A percentile compares a stretch with the other conserved stretches of the same genome.
Conservation (phyloP, 2,113 vertebrate species). For the Aplodontia rufa region DNA sequence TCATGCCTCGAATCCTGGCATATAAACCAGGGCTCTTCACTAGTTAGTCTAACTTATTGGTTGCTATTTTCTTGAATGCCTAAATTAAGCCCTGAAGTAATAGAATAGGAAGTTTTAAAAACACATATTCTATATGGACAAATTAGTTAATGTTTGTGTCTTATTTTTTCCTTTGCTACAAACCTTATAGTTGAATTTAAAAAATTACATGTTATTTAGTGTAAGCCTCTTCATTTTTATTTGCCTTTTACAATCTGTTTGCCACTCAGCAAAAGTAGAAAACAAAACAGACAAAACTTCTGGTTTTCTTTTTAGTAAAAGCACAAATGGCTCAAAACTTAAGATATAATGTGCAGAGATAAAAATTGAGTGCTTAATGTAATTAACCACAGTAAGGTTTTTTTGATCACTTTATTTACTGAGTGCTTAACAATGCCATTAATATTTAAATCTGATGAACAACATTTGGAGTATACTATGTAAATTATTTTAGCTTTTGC, state of each 20-base stretch:
- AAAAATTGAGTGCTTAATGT: conserved; percentile 40
- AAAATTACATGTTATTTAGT: neutral
- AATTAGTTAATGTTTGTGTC: neutral
- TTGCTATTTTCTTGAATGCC: neutral
- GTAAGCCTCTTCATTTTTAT: conserved; percentile 20
- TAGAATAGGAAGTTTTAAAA: neutral
- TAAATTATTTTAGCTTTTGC: conserved; percentile 34
- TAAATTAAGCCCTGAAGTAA: neutral
- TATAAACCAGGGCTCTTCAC: neutral
- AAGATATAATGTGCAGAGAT: conserved; percentile 11
- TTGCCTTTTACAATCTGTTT: neutral
- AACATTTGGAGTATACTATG: neutral
- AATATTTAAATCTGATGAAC: conserved; percentile 36
- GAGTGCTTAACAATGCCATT: conserved; percentile 14
- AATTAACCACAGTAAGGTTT: conserved; percentile 31
- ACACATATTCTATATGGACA: neutral
- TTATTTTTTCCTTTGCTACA: neutral
- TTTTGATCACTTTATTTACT: conserved; percentile 39
- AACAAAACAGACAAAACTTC: neutral
- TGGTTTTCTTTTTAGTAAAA: conserved; percentile 9
- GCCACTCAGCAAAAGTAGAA: conserved; percentile 5
- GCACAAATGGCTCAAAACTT: neutral
- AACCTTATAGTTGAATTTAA: neutral
- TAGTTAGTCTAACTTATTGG: neutral
- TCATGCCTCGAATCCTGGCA: neutral